Base-by-base conservation (phyloP, 2,113 vertebrate species). In the Urocolius indicus region DNA sequence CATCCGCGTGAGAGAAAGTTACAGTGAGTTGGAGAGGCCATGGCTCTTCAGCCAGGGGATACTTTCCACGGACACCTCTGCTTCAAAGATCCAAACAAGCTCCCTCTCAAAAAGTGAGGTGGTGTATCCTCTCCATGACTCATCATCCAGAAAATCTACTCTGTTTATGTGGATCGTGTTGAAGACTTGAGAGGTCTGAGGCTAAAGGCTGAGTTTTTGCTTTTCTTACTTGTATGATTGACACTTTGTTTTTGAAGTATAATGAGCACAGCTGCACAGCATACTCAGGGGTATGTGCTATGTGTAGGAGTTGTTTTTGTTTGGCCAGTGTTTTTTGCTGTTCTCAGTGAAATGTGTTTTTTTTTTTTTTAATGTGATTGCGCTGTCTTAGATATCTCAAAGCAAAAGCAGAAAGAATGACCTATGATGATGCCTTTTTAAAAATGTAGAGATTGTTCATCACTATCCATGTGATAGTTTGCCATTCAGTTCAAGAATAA, bases 21-120 rank as follows among this genome's bases (percentile, higher is more conserved):
- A 27, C 4, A 11, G 29, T 26, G 21, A 22, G 22, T 41, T 41
- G 77, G 13, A 76, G 36, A 67, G 6, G 14, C 13, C 41, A 34
- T 0, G 0, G 30, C 4, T 51, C 13, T 49, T 66, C 52, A 83
- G 22, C 7, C 26, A 29, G 27, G 18, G 23, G 2, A 23, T 41
- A 11, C 72, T 80, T 89, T 87, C 36, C 38, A 58, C 13, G n/a
- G 14, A 19, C 1, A 1, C 4, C 1, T 76, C 52, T 43, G 17
- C n/a, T 57, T 74, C 26, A 9, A 46, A 78, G 26, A 23, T 69
- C 19, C 43, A 27, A 54, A 49, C 8, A 32, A 83, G 3, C 3
- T 7, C 7, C 10, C 5, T 66, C 13, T 22, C n/a, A 62, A 24
- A 27, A 48, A 77, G 24, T 20, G 30, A 68, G 7, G 11, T n/a